Conservation (phyloP, 2,113 vertebrate genomes). For the Rhinoderma darwinii region DNA sequence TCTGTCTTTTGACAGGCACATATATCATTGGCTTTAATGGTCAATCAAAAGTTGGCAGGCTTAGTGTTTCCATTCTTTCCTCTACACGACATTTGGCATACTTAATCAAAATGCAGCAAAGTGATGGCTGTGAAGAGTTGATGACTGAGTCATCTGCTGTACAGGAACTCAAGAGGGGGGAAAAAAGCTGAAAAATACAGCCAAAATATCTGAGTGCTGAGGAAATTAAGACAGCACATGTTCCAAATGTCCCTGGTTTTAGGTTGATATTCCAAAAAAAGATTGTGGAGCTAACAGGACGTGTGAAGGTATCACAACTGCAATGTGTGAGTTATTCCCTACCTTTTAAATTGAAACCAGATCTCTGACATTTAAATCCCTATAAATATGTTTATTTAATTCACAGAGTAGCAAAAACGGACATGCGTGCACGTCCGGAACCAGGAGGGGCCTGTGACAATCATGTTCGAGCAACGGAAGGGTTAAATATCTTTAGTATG, state of each 20-base stretch:
- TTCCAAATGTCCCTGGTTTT: constrained; percentile 78
- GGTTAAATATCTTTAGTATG: constrained; percentile 48
- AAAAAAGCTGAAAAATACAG: constrained; percentile 74
- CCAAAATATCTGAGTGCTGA: constrained; percentile 83
- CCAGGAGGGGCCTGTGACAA: constrained; percentile 32
- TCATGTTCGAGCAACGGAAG: background rate
- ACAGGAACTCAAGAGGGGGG: constrained; percentile 80
- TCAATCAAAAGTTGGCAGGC: constrained; percentile 95
- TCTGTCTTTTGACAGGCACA: constrained; percentile 96
- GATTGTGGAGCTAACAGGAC: constrained; percentile 68
- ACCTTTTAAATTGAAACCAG: constrained; percentile 19
- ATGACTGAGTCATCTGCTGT: constrained; percentile 87
- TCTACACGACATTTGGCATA: constrained; percentile 87
- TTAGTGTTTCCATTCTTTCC: constrained; percentile 90
- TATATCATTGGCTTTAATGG: constrained; percentile 97
- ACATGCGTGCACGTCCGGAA: background rate
- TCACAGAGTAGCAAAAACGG: background rate
- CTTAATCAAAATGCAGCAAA: constrained; percentile 87
- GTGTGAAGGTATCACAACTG: constrained; percentile 62
- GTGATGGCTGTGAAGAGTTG: constrained; percentile 83
- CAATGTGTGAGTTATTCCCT: background rate
- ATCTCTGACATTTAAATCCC: background rate
- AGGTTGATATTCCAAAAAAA: constrained; percentile 77
- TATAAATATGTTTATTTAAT: background rate
- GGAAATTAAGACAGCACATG: constrained; percentile 81